phyloP scores from a whole-genome alignment of 1,140 invertebrate species.

The Ceratina japonica region DNA sequence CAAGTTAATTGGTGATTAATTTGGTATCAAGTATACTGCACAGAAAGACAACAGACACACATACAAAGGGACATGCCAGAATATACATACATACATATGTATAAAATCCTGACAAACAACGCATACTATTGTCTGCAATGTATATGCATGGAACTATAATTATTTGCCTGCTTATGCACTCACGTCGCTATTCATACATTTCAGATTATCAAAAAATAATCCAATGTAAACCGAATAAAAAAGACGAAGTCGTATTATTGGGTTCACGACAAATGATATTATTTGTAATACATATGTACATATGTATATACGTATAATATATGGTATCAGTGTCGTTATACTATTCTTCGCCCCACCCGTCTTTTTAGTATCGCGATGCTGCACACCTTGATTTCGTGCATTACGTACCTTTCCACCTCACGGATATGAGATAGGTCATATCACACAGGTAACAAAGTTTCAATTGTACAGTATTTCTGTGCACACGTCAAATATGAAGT shows the following conservation, averaged over 20 bases:
- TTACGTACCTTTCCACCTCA: constrained; percentile 56
- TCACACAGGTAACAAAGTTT: constrained; percentile 53
- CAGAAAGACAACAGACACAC: neutral
- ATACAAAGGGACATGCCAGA: too few relatives aligned
- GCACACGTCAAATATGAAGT: neutral
- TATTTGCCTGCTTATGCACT: neutral
- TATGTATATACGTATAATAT: constrained; percentile 11
- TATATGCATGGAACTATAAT: neutral
- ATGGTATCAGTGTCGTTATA: constrained; percentile 19
- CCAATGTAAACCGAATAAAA: neutral
- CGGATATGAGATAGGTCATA: constrained; percentile 59
- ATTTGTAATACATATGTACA: neutral
- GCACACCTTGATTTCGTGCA: constrained; percentile 63
- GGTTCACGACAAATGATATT: constrained; percentile 9
- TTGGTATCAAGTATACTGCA: neutral
- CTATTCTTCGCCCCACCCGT: constrained; percentile 44
- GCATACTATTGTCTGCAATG: neutral
- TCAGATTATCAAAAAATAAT: neutral
- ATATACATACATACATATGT: neutral
- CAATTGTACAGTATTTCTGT: neutral
- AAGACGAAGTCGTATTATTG: neutral
- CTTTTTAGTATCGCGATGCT: constrained; percentile 48
- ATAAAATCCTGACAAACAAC: neutral
- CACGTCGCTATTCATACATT: too few relatives aligned
- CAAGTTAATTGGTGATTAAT: neutral